These are phyloP conservation scores for Apodemia duryi DNA, from an alignment of 2,888 invertebrate genomes.

Conservation along the genomic window DNA sequence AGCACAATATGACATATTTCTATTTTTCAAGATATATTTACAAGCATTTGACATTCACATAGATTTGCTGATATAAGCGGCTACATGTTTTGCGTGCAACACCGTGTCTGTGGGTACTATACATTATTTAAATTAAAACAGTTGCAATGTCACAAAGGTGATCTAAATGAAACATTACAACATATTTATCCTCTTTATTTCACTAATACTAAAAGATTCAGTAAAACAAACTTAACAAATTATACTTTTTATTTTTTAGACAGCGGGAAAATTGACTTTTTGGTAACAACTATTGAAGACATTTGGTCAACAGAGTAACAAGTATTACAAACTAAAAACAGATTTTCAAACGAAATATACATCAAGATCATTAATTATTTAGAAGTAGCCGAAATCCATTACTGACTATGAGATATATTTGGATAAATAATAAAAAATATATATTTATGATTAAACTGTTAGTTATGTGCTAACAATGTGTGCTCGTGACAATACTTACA, in stretches of 20 bases:
- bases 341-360: conserved; percentile 9
- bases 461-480: too few species aligned
- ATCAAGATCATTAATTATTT: neutral
- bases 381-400: conserved; percentile 5
- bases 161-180: conserved; percentile 19
- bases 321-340: conserved; percentile 14
- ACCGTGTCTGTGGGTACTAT: too few species aligned
- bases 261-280: conserved; percentile 60
- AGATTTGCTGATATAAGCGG: too few species aligned
- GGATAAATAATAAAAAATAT: neutral
- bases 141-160: neutral
- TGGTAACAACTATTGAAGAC: conserved; percentile 52
- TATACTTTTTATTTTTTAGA: conserved; percentile 43
- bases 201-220: conserved; percentile 63
- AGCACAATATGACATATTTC: too few species aligned
- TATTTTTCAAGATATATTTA: too few species aligned
- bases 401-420: neutral
- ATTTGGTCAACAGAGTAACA: conserved; percentile 18
- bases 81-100: too few species aligned
- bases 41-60: too few species aligned
- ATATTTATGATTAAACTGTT: neutral
- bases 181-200: conserved; percentile 70
- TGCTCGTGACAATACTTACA: too few species aligned
- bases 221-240: conserved; percentile 56
- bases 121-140: neutral